Base-by-base conservation (phyloP, 2,888 invertebrate species). In the Lordiphosa fenestrarum region DNA sequence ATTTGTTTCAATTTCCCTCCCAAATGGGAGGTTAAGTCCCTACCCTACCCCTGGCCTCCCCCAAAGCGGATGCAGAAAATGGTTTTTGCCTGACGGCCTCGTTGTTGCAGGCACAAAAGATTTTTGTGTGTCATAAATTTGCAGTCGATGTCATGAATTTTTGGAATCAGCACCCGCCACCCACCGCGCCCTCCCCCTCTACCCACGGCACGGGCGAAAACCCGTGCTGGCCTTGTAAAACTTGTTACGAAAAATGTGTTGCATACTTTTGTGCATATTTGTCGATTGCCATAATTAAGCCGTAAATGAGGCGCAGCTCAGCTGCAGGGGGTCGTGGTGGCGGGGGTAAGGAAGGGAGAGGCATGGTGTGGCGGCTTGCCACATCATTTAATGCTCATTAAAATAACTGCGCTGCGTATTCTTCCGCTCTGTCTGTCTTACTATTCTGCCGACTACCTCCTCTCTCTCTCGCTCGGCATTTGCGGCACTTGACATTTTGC, bases 361-460 rank as follows among this genome's bases (percentile, higher is more conserved):
- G 36, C 44, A 51, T 7, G 9, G 37, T 40, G 42, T 49, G 62
- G 66, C 42, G 69, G 68, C 71, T 71, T 73, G 76, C 76, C 76
- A 76, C 76, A 77, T 80, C 81, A 77, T 80, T 77, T 76, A 80
- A 73, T 71, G 81, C 77, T 77, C 81, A 77, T 77, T 77, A 76
- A 77, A 80, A 77, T 73, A 77, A 76, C 80, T 71, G 71, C 76
- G 60, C 63, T 48, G 69, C 61, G 53, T 61, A 65, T 66, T 53
- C 70, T 67, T 64, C 62, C 63, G 63, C 63, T 62, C 62, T 54
- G 62, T 55, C 63, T 62, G 61, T 52, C 42, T 41, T 54, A 62
- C 50, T 62, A 47, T 55, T 52, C 41, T 56, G 40, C 7, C 7
- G n/a, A 19, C 23, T 13, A 1, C 33, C 19, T n/a, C 4, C 39